Conservation (phyloP, 1,140 invertebrate species). For the Drosophila ohnishii region DNA sequence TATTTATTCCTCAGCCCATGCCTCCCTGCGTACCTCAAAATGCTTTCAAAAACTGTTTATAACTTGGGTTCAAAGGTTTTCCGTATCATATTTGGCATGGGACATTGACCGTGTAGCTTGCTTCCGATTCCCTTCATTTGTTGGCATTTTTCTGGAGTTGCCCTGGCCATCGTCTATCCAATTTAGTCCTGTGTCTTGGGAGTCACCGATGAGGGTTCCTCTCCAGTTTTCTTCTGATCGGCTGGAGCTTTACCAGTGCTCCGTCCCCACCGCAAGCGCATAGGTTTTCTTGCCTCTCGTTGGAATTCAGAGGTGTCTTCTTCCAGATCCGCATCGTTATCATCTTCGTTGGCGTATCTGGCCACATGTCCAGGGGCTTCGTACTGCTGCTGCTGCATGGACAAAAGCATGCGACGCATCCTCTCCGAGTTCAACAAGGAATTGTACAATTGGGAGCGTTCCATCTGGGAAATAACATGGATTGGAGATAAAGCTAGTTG, state of each 20-base stretch:
- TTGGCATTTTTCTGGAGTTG: slow-evolving; percentile 29
- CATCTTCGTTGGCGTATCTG: slow-evolving; percentile 35
- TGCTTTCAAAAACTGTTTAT: slow-evolving; percentile 45
- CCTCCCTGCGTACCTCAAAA: slow-evolving; percentile 44
- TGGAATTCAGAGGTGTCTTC: slow-evolving; percentile 64
- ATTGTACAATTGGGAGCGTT: slow-evolving; percentile 40
- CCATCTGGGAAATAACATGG: background rate
- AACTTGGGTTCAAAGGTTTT: slow-evolving; percentile 30
- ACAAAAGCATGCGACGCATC: slow-evolving; percentile 56
- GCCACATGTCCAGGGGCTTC: slow-evolving; percentile 16
- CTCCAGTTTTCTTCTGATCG: slow-evolving; percentile 44
- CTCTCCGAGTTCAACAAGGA: slow-evolving; percentile 51
- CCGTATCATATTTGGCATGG: slow-evolving; percentile 41
- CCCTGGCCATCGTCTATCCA: slow-evolving; percentile 20
- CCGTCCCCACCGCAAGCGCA: slow-evolving; percentile 78
- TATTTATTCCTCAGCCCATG: slow-evolving; percentile 61
- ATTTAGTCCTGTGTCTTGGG: slow-evolving; percentile 65
- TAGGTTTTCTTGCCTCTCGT: slow-evolving; percentile 71
- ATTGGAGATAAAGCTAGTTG: background rate
- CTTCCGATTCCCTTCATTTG: slow-evolving; percentile 27
- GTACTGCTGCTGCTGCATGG: slow-evolving; percentile 54
- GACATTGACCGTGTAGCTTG: slow-evolving; percentile 38
- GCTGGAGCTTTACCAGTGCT: slow-evolving; percentile 70
- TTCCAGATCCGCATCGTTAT: slow-evolving; percentile 24
- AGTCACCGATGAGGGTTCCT: slow-evolving; percentile 45